Evolutionary conservation across 2,113 vertebrate genomes (phyloP).

Genomic region (Murina feae): DNA sequence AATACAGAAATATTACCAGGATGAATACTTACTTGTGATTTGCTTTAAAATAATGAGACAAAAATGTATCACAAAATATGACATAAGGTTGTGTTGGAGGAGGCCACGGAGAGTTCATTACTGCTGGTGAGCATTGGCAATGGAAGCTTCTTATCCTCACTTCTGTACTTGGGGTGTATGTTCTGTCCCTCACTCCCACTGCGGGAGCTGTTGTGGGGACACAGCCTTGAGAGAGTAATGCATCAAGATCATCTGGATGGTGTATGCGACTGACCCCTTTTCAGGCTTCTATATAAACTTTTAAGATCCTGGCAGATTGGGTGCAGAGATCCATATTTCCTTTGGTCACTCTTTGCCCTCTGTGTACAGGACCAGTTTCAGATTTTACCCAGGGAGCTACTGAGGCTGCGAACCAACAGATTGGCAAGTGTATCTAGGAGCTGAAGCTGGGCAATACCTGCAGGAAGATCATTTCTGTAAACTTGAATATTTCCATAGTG

Average conservation of each 20-base stretch:
- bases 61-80: not conserved
- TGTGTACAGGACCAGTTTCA: not conserved
- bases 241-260: not conserved
- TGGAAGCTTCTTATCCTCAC: not conserved
- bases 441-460: not conserved
- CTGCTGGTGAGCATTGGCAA: too few relatives aligned
- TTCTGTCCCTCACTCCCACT: not conserved
- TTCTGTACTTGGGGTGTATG: not conserved
- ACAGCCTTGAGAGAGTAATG: not conserved
- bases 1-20: conserved; percentile 11
- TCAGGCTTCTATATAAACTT: not conserved
- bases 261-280: not conserved
- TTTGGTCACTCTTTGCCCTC: not conserved
- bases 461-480: not conserved
- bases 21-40: not conserved
- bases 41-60: not conserved
- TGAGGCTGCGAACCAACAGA: not conserved
- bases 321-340: not conserved
- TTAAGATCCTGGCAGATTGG: not conserved
- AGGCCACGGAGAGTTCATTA: not conserved
- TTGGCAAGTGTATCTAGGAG: not conserved
- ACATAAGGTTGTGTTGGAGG: not conserved
- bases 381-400: not conserved
- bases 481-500: not conserved
- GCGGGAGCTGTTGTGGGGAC: not conserved